Percentiles rank a stretch among this genome's conserved stretches.
These are phyloP conservation scores for Muschampia plurimacula DNA, from an alignment of 2,888 invertebrate species.

Conservation along the genomic window DNA sequence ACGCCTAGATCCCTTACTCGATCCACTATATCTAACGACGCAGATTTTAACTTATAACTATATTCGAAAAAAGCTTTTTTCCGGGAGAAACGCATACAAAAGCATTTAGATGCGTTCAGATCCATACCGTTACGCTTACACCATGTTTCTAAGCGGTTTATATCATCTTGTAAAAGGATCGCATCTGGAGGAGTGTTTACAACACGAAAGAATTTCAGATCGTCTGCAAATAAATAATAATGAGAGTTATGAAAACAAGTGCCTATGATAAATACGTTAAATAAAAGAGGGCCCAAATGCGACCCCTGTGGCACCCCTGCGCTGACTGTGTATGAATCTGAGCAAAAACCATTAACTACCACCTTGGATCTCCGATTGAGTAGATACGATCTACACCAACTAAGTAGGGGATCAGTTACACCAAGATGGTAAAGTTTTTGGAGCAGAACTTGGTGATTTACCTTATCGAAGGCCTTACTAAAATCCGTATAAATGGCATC, in stretches of 20 bases:
- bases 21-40: background rate
- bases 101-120: constrained; percentile 1
- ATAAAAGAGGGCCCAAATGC: constrained; percentile 1
- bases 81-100: background rate
- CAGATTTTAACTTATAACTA: background rate
- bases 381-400: background rate
- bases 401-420: background rate
- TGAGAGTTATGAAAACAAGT: constrained; percentile 1
- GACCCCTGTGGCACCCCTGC: background rate
- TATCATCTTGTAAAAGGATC: background rate
- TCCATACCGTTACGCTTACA: background rate
- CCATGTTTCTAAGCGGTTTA: background rate
- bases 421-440: background rate
- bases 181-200: background rate
- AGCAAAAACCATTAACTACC: constrained; percentile 1
- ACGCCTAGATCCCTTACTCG: background rate
- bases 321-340: constrained; percentile 1
- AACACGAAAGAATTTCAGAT: constrained; percentile 4
- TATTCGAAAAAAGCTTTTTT: background rate
- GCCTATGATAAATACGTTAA: background rate
- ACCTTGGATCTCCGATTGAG: background rate
- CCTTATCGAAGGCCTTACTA: background rate
- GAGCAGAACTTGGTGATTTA: background rate
- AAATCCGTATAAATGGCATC: background rate
- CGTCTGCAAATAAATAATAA: constrained; percentile 1